Base-by-base conservation (phyloP, 1,140 invertebrate genomes). In the Phortica variegata region DNA sequence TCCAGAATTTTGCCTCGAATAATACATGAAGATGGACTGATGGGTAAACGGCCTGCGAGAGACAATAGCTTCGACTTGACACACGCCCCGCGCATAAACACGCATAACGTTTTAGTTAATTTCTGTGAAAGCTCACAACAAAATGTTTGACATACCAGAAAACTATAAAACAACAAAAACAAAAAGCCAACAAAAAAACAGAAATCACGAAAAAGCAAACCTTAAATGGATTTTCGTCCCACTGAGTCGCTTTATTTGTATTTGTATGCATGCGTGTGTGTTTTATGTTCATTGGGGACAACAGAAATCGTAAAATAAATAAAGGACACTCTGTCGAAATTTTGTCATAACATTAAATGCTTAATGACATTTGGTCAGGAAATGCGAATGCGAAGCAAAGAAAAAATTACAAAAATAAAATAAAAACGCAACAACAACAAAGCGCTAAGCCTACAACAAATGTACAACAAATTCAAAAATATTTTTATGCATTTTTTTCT, bases 91-190 rank as follows among this genome's bases (percentile, higher is more conserved):
- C 33, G n/a, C 17, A 29, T 42, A 47, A 50, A 68, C 68, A 72
- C 68, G 68, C 68, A 72, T 55, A 72, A 63, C 68, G 63, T 57
- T 72, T 72, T 61, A 72, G 60, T 72, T 72, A 68, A 72, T 72
- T 72, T 69, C 68, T 60, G 52, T 68, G 68, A 72, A 69, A 71
- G 68, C 61, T 72, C 49, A 50, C 52, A 70, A 68, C 65, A 69
- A 68, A 68, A 69, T 68, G 58, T 41, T 42, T 65, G 49, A 53
- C 56, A 68, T 68, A 36, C 33, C 34, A 36, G 13, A 7, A 5
- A 36, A n/a, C n/a, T n/a, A n/a, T n/a, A n/a, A n/a, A n/a, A n/a
- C n/a, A 36, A 36, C n/a, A 36, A 36, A 36, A 36, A 17, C 13
- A 5, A 36, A 36, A 36, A 36, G 61, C 65, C 56, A 52, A 51